Percentiles rank a stretch among this genome's conserved stretches.
Conservation (phyloP, 1,140 invertebrate species). For the Adelges cooleyi region DNA sequence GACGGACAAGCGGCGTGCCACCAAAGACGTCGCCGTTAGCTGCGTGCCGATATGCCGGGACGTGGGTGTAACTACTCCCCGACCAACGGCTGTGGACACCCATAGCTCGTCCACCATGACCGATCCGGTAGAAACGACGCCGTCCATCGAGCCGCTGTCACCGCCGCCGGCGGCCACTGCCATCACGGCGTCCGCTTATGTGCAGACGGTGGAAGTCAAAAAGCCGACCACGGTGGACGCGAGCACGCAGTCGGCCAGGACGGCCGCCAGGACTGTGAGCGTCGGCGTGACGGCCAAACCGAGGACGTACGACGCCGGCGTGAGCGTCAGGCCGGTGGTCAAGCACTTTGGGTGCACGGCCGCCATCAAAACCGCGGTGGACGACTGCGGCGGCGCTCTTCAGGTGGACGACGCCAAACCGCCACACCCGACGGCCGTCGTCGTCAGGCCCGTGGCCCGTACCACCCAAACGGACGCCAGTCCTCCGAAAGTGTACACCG, state of each 20-base stretch:
- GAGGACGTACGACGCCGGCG: conserved; percentile 4
- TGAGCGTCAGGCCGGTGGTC: background rate
- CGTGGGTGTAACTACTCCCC: conserved; percentile 43
- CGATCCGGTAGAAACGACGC: background rate
- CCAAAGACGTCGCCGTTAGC: conserved; percentile 36
- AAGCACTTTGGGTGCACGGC: conserved; percentile 4
- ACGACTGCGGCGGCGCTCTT: background rate
- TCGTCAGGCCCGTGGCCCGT: background rate
- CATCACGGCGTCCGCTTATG: background rate
- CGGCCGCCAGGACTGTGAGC: background rate
- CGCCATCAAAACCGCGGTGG: background rate
- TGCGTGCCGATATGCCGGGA: conserved; percentile 53
- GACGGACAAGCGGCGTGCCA: background rate
- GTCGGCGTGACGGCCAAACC: background rate
- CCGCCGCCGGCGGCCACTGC: background rate
- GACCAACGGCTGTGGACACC: background rate
- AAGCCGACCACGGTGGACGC: background rate
- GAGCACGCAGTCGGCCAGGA: background rate
- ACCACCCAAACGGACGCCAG: background rate
- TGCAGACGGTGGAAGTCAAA: background rate
- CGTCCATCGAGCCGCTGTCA: background rate
- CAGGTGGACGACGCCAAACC: too few relatives aligned
- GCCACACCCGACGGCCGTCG: background rate
- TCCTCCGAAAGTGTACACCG: background rate
- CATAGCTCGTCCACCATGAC: background rate